phyloP scores from a whole-genome alignment of 2,797 vertebrate genomes.

The Pipistrellus pipistrellus region DNA sequence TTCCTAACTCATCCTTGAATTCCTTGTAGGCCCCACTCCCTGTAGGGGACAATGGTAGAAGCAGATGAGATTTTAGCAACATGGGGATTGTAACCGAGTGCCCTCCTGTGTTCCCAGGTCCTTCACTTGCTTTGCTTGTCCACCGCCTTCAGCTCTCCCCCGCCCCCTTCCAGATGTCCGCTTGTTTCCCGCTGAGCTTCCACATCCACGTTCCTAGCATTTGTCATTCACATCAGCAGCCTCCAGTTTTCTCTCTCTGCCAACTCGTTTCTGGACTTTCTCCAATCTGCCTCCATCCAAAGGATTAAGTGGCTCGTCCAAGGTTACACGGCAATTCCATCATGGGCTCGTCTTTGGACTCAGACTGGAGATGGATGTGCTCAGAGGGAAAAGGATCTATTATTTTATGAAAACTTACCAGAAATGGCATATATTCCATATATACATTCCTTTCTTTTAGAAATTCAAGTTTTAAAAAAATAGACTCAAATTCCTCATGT shows the following conservation, averaged over 20 bases:
- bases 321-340: not conserved
- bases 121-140: not conserved
- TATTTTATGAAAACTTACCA: constrained; percentile 27
- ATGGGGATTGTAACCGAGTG: not conserved
- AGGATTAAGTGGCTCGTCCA: not conserved
- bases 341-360: not conserved
- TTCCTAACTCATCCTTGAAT: not conserved
- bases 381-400: not conserved
- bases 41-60: not conserved
- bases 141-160: not conserved
- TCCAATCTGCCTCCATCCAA: constrained; percentile 59
- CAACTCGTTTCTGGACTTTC: not conserved
- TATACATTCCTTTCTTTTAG: not conserved
- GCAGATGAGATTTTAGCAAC: not conserved
- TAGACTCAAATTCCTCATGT: not conserved
- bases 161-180: not conserved
- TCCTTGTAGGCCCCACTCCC: not conserved
- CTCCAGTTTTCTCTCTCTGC: constrained; percentile 29
- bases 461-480: constrained; percentile 41
- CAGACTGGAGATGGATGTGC: constrained; percentile 1
- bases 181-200: not conserved
- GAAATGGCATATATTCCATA: constrained; percentile 35
- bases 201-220: not conserved
- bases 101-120: not conserved
- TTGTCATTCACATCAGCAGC: constrained; percentile 27